Percentiles rank a stretch among this genome's conserved stretches.
phyloP scores from a whole-genome alignment of 2,888 invertebrate species.

The Eueremaeus valkanovi region DNA sequence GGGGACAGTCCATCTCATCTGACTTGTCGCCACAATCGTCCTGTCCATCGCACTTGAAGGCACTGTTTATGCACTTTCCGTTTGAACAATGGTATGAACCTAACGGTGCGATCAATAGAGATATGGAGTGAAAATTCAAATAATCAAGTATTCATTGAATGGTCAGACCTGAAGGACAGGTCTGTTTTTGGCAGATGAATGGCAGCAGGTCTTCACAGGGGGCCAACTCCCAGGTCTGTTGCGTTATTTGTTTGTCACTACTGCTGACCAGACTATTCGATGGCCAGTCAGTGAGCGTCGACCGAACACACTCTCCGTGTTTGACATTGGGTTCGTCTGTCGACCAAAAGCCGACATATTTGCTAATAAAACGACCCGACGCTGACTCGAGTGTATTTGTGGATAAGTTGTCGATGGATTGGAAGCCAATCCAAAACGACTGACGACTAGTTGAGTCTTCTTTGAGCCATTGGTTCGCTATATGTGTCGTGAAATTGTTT shows the following conservation, averaged over 20 bases:
- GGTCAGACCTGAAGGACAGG: conserved; percentile 63
- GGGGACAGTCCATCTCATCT: conserved; percentile 83
- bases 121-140: background rate
- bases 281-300: conserved; percentile 52
- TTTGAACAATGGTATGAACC: conserved; percentile 90
- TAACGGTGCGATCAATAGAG: conserved; percentile 51
- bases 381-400: conserved; percentile 94
- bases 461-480: conserved; percentile 59
- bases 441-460: conserved; percentile 26
- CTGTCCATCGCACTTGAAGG: conserved; percentile 79
- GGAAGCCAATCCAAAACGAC: conserved; percentile 64
- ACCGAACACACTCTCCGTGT: conserved; percentile 80
- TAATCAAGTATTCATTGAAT: background rate
- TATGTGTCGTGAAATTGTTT: conserved; percentile 80
- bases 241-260: conserved; percentile 54
- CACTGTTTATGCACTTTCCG: conserved; percentile 82
- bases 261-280: background rate
- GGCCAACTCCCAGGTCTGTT: conserved; percentile 87
- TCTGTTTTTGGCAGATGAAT: conserved; percentile 85
- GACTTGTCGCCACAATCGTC: conserved; percentile 89
- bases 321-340: conserved; percentile 79
- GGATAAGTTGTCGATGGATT: conserved; percentile 81
- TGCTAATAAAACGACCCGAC: conserved; percentile 80
- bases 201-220: conserved; percentile 90
- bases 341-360: conserved; percentile 91